These are phyloP conservation scores for Sebastiscus albofasciatus DNA, from an alignment of 2,797 vertebrate species.

Conservation along the genomic window DNA sequence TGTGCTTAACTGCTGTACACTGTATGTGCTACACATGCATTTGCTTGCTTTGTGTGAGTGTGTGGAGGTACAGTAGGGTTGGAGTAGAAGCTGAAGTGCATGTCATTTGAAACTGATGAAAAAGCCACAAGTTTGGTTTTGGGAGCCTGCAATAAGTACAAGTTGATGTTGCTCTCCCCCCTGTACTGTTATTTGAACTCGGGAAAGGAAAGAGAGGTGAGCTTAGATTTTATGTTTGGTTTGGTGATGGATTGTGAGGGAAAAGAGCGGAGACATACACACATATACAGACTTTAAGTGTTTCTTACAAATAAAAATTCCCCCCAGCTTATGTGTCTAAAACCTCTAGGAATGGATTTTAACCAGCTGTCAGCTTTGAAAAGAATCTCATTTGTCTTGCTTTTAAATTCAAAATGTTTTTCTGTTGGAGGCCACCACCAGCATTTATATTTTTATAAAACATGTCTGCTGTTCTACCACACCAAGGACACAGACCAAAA, in stretches of 20 bases:
- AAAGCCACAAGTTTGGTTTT: conserved; percentile 72
- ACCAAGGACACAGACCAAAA: conserved; percentile 28
- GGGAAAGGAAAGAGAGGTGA: conserved; percentile 67
- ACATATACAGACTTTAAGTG: conserved; percentile 30
- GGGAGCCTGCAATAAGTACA: conserved; percentile 47
- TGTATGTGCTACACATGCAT: conserved; percentile 11
- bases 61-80: neutral
- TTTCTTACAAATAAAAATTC: conserved; percentile 34
- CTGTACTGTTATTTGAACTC: conserved; percentile 63
- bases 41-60: conserved; percentile 18
- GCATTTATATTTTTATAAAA: conserved; percentile 23
- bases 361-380: conserved; percentile 48
- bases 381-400: conserved; percentile 53
- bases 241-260: conserved; percentile 63
- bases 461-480: conserved; percentile 12
- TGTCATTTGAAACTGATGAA: conserved; percentile 71
- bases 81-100: conserved; percentile 34
- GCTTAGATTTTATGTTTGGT: conserved; percentile 59
- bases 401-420: conserved; percentile 38
- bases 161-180: conserved; percentile 42
- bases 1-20: neutral
- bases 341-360: conserved; percentile 39
- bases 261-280: conserved; percentile 44
- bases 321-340: conserved; percentile 29
- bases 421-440: conserved; percentile 13